Evolutionary conservation across 2,797 vertebrate species (phyloP).

Genomic region (Acrossocheilus fasciatus): DNA sequence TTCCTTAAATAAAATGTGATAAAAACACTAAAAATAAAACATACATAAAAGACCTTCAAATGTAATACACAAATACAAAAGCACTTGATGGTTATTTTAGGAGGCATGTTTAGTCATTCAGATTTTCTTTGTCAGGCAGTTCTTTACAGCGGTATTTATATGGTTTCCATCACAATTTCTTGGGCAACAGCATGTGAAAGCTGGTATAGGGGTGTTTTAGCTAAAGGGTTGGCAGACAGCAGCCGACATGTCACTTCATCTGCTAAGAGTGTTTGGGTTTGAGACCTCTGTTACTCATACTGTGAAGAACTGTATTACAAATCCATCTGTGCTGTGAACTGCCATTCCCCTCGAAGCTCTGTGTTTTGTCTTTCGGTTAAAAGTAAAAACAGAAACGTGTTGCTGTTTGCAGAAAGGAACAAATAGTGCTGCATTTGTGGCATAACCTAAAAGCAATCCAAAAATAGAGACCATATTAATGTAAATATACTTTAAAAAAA

Average conservation of each 20-base stretch:
- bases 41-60: neutral
- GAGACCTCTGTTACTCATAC: conserved; percentile 25
- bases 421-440: conserved; percentile 2
- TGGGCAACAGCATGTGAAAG: conserved; percentile 30
- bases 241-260: conserved; percentile 44
- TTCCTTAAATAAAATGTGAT: neutral
- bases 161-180: conserved; percentile 31
- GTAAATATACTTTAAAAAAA: neutral
- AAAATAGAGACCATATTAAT: neutral
- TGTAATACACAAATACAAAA: neutral
- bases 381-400: conserved; percentile 23
- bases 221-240: conserved; percentile 10
- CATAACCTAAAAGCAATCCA: conserved; percentile 19
- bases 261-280: conserved; percentile 44
- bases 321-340: conserved; percentile 37
- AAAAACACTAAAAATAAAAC: neutral
- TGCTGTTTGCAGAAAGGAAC: neutral
- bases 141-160: conserved; percentile 13
- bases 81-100: conserved; percentile 9
- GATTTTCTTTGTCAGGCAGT: conserved; percentile 10
- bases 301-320: conserved; percentile 34
- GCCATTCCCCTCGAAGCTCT: neutral
- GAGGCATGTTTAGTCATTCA: conserved; percentile 2
- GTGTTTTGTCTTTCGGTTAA: conserved; percentile 33
- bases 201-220: conserved; percentile 16